phyloP scores from a whole-genome alignment of 2,113 vertebrate genomes.

The Thamnophis sirtalis region DNA sequence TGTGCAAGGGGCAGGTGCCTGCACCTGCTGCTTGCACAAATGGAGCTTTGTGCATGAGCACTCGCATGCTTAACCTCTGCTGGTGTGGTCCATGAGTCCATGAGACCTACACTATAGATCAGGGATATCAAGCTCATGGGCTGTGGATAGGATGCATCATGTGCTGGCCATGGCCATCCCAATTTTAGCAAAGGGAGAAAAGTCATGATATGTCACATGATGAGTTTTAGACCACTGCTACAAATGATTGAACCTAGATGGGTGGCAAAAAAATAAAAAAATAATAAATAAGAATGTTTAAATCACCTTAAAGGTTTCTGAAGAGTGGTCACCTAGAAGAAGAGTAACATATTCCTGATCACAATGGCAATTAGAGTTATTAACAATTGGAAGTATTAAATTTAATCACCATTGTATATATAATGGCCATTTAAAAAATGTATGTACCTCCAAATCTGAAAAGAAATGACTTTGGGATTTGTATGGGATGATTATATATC shows the following conservation, averaged over 20 bases:
- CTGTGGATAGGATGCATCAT: accelerated
- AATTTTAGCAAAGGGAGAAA: no score
- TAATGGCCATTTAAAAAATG: not conserved
- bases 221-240: not conserved
- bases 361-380: not conserved
- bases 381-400: not conserved
- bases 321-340: not conserved
- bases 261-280: not conserved
- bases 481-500: not conserved
- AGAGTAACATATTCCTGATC: not conserved
- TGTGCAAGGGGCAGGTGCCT: not conserved
- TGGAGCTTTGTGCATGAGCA: not conserved
- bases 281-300: not conserved
- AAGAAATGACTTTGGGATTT: not conserved
- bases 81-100: not conserved
- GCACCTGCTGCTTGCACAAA: no score
- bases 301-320: not conserved
- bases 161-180: no score
- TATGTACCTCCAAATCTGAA: not conserved
- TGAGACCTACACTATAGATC: not conserved
- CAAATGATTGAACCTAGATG: not conserved
- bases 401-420: not conserved
- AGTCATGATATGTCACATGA: no score
- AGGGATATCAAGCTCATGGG: no score
- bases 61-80: not conserved